Evolutionary conservation across 2,113 vertebrate genomes (phyloP).

Genomic region (Athene noctua): DNA sequence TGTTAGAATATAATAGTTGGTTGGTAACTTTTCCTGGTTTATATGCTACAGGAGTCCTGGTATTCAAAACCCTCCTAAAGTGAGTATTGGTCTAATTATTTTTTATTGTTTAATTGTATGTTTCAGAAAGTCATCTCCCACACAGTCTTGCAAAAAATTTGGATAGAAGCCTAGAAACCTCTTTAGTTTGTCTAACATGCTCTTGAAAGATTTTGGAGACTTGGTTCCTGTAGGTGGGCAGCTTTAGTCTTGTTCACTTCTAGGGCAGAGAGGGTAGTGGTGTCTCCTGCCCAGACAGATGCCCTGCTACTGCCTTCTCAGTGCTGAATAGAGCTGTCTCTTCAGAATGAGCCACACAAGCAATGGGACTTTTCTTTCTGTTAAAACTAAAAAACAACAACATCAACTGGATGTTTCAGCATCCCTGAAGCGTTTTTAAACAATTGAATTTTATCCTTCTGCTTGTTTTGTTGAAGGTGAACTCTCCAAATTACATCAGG

Average conservation of each 20-base stretch:
- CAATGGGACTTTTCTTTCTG: neutral
- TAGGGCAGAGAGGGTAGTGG: neutral
- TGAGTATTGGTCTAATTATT: neutral
- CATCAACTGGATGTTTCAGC: neutral
- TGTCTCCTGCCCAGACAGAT: neutral
- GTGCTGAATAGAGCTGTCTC: rapidly evolving
- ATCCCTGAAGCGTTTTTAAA: neutral
- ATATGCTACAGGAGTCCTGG: neutral
- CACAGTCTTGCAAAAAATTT: neutral
- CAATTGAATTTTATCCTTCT: neutral
- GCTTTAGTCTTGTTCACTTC: rapidly evolving
- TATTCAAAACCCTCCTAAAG: neutral
- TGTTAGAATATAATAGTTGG: neutral
- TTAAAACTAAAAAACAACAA: neutral
- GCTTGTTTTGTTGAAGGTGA: neutral
- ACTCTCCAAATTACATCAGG: neutral
- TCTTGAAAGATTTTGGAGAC: neutral
- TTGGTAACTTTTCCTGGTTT: neutral
- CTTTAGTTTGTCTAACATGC: neutral
- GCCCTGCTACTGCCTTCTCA: neutral
- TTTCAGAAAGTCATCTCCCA: neutral
- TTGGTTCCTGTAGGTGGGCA: neutral
- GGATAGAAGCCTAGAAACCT: neutral
- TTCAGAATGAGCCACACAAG: neutral
- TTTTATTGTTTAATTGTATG: neutral